These are phyloP conservation scores for Bradypus variegatus DNA, from an alignment of 2,797 vertebrate species.

Conservation along the genomic window DNA sequence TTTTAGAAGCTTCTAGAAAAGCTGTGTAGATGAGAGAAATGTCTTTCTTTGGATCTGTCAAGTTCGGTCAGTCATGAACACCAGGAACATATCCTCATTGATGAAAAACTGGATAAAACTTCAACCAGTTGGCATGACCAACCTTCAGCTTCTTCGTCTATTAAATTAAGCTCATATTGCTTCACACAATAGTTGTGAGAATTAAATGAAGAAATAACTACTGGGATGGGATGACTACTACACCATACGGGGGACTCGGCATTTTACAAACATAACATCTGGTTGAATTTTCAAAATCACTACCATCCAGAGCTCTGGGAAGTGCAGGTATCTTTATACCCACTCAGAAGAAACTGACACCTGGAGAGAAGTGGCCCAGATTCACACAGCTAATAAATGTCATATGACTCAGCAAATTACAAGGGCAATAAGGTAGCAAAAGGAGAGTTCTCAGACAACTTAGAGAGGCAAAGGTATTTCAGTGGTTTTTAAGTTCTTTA, in stretches of 20 bases:
- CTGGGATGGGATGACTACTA: not conserved
- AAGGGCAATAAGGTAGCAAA: not conserved
- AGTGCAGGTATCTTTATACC: not conserved
- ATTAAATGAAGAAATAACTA: not conserved
- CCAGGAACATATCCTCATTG: not conserved
- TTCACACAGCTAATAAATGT: slow-evolving; percentile 27
- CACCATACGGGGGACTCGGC: accelerated
- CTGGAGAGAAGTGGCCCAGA: not conserved
- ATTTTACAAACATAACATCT: not conserved
- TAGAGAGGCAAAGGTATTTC: not conserved
- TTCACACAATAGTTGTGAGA: not conserved
- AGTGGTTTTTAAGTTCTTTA: slow-evolving; percentile 31
- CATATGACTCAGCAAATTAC: not conserved
- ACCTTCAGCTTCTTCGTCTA: not conserved
- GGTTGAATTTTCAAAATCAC: not conserved
- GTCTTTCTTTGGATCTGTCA: not conserved
- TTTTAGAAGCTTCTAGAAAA: slow-evolving; percentile 4
- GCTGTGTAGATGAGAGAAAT: not conserved
- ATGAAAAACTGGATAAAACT: not conserved
- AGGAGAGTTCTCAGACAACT: not conserved
- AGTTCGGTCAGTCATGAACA: not conserved
- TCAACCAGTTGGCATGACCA: not conserved
- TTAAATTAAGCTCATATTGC: not conserved
- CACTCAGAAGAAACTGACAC: not conserved
- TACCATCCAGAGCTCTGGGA: accelerated